A percentile compares a stretch with the other conserved stretches of the same genome.
These are phyloP conservation scores for Sphaerophoria taeniata DNA, from an alignment of 2,888 invertebrate genomes.

Conservation along the genomic window DNA sequence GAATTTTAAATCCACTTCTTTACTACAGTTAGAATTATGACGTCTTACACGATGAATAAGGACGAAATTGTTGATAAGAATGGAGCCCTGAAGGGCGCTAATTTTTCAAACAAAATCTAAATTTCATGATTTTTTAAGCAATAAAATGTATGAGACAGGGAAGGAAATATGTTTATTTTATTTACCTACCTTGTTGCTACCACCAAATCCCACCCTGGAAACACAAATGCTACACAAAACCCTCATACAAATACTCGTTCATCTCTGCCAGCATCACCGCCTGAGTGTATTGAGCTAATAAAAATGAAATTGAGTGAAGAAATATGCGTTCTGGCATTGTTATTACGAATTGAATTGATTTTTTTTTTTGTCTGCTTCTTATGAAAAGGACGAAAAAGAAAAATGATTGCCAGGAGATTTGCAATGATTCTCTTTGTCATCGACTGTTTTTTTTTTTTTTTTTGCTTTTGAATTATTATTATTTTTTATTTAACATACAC, in stretches of 20 bases:
- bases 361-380: slow-evolving; percentile 11
- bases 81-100: too few relatives aligned
- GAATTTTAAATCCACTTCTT: too few relatives aligned
- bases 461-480: slow-evolving; percentile 2
- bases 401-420: slow-evolving; percentile 59
- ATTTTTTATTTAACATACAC: slow-evolving; percentile 11
- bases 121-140: too few relatives aligned
- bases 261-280: background rate
- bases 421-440: slow-evolving; percentile 62
- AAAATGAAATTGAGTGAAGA: slow-evolving; percentile 73
- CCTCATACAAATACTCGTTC: background rate
- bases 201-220: background rate
- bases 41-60: too few relatives aligned
- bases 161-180: too few relatives aligned
- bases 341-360: slow-evolving; percentile 74
- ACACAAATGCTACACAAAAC: background rate
- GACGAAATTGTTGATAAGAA: too few relatives aligned
- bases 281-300: slow-evolving; percentile 59
- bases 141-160: too few relatives aligned
- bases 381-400: slow-evolving; percentile 45
- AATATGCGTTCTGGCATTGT: slow-evolving; percentile 69
- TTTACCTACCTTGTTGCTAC: background rate
- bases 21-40: too few relatives aligned
- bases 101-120: too few relatives aligned
- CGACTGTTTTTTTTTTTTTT: slow-evolving; percentile 48